Percentiles rank a stretch among this genome's conserved stretches.
Evolutionary conservation across 1,140 invertebrate genomes (phyloP).

Genomic region (Hermetia illucens): DNA sequence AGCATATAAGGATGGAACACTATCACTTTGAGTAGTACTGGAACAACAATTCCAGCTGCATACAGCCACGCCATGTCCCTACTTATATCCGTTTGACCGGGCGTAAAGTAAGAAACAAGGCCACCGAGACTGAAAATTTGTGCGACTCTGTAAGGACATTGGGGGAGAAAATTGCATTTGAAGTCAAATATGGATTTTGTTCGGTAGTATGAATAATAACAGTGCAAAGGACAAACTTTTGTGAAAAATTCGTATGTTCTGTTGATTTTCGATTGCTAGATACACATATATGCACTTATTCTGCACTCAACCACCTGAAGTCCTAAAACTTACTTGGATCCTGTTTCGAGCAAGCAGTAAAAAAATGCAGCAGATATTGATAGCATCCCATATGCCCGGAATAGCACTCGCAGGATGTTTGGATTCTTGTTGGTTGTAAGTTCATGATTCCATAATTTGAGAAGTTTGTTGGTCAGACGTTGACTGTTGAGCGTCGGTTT

Average conservation of each 20-base stretch:
- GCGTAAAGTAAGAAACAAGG: conserved; percentile 46
- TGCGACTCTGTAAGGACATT: conserved; percentile 40
- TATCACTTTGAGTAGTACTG: conserved; percentile 38
- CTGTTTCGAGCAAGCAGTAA: conserved; percentile 32
- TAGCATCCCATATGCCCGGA: conserved; percentile 31
- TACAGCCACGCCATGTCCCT: conserved; percentile 43
- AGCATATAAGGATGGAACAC: conserved; percentile 62
- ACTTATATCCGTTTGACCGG: conserved; percentile 24
- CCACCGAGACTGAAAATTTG: conserved; percentile 48
- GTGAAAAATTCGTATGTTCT: too few species aligned
- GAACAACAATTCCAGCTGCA: conserved; percentile 47
- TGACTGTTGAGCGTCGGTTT: not conserved
- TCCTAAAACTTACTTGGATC: conserved; percentile 33
- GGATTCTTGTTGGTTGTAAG: conserved; percentile 22
- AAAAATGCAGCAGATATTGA: conserved; percentile 31
- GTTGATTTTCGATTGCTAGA: too few species aligned
- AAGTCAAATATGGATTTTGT: too few species aligned
- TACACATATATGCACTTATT: too few species aligned
- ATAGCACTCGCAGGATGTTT: conserved; percentile 31
- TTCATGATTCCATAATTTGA: conserved; percentile 5
- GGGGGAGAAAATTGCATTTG: not conserved
- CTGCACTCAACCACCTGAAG: too few species aligned
- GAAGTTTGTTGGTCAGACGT: not conserved
- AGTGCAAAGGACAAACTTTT: not conserved
- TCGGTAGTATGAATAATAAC: too few species aligned